These are phyloP conservation scores for Lophius americanus DNA, from an alignment of 2,797 vertebrate species.

Conservation along the genomic window DNA sequence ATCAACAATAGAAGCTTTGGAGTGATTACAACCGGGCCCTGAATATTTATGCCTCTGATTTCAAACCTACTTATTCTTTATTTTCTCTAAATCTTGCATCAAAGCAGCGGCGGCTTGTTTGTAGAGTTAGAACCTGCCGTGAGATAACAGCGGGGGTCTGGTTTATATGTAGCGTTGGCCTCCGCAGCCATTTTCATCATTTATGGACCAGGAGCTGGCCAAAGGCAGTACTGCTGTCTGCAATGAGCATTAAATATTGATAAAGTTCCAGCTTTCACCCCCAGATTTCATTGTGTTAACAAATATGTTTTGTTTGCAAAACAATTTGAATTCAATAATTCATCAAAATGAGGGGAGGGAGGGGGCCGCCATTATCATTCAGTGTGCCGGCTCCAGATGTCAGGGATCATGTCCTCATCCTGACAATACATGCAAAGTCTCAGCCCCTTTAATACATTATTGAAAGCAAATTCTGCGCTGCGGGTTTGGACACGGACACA, in stretches of 20 bases:
- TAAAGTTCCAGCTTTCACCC: conserved; percentile 73
- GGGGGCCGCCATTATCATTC: conserved; percentile 73
- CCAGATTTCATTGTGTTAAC: conserved; percentile 81
- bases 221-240: conserved; percentile 75
- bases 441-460: conserved; percentile 78
- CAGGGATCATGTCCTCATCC: conserved; percentile 72
- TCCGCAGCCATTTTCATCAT: conserved; percentile 69
- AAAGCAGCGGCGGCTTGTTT: conserved; percentile 25
- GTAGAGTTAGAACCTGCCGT: conserved; percentile 28
- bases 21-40: conserved; percentile 35
- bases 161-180: conserved; percentile 58
- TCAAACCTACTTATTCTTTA: not conserved
- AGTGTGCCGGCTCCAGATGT: conserved; percentile 65
- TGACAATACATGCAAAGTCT: conserved; percentile 76
- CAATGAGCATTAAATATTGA: conserved; percentile 82
- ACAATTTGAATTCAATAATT: conserved; percentile 82
- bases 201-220: conserved; percentile 75
- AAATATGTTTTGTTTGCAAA: conserved; percentile 84
- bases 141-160: conserved; percentile 36
- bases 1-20: conserved; percentile 48
- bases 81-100: conserved; percentile 15
- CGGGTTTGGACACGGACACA: conserved; percentile 63
- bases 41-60: conserved; percentile 39
- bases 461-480: conserved; percentile 66
- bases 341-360: conserved; percentile 60